These are phyloP conservation scores for Meriones psammophilus DNA, from an alignment of 2,797 vertebrate genomes.

Conservation along the genomic window DNA sequence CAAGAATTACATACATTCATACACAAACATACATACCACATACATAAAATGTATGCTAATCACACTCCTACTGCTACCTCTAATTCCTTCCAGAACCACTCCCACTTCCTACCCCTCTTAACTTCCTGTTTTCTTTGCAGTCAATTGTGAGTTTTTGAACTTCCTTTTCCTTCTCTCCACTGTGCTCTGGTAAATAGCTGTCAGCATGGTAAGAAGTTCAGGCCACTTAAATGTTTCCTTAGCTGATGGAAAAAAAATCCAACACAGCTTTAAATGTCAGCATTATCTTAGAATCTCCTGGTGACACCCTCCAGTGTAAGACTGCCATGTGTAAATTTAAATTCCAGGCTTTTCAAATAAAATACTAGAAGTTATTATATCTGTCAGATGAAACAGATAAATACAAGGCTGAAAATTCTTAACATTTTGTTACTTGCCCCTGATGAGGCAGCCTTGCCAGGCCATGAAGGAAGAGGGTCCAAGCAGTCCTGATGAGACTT, in stretches of 20 bases:
- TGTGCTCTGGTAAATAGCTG: constrained; percentile 69
- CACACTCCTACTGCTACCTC: neutral
- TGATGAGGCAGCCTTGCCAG: too few species aligned
- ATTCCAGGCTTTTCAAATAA: constrained; percentile 68
- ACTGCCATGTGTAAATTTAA: constrained; percentile 39
- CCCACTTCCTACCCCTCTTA: neutral
- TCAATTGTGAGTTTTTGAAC: constrained; percentile 74
- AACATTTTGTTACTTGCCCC: neutral
- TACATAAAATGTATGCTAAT: neutral
- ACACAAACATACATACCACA: neutral
- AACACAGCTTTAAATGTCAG: constrained; percentile 72
- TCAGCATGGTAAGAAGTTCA: constrained; percentile 75
- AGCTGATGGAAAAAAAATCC: constrained; percentile 51
- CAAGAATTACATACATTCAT: neutral
- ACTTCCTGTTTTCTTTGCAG: neutral
- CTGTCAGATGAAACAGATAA: constrained; percentile 59
- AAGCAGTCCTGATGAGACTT: too few species aligned
- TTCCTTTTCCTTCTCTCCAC: constrained; percentile 59
- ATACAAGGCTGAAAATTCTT: neutral
- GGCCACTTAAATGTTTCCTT: constrained; percentile 73
- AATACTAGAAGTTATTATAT: constrained; percentile 64
- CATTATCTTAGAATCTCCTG: constrained; percentile 46
- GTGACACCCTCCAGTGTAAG: neutral
- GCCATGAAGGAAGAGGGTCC: too few species aligned
- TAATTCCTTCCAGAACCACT: neutral